Evolutionary conservation across 2,888 invertebrate genomes (phyloP).

Genomic region (Cheilosia variabilis): DNA sequence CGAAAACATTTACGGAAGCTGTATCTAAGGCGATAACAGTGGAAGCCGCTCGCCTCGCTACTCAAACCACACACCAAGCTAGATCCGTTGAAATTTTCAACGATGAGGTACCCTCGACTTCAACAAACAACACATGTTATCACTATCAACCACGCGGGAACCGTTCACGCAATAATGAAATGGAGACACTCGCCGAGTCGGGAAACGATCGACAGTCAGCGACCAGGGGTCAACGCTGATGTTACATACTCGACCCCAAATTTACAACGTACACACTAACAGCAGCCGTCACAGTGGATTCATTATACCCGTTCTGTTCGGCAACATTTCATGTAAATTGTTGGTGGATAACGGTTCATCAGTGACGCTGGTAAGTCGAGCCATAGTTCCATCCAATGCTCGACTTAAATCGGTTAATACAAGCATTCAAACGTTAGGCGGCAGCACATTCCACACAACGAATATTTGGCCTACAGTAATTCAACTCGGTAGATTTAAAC

Average conservation of each 20-base stretch:
- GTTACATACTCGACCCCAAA: slow-evolving; percentile 30
- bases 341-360: slow-evolving; percentile 29
- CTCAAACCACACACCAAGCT: slow-evolving; percentile 27
- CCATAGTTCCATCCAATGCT: slow-evolving; percentile 31
- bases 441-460: slow-evolving; percentile 11
- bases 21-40: slow-evolving; percentile 20
- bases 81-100: slow-evolving; percentile 15
- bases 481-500: slow-evolving; percentile 24
- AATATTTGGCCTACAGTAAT: slow-evolving; percentile 19
- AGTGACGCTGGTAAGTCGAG: slow-evolving; percentile 3
- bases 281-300: not conserved
- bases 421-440: slow-evolving; percentile 23
- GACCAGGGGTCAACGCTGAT: slow-evolving; percentile 41
- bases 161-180: not conserved
- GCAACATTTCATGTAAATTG: slow-evolving; percentile 3
- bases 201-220: slow-evolving; percentile 42
- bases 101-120: not conserved
- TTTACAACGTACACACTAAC: slow-evolving; percentile 19
- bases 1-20: slow-evolving; percentile 27
- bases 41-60: slow-evolving; percentile 21
- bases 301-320: slow-evolving; percentile 6
- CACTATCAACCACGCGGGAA: not conserved
- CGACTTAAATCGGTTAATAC: slow-evolving; percentile 3
- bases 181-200: too few relatives aligned
- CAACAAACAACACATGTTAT: not conserved